Base-by-base conservation (phyloP, 1,140 invertebrate genomes). In the Lysiphlebus fabarum region DNA sequence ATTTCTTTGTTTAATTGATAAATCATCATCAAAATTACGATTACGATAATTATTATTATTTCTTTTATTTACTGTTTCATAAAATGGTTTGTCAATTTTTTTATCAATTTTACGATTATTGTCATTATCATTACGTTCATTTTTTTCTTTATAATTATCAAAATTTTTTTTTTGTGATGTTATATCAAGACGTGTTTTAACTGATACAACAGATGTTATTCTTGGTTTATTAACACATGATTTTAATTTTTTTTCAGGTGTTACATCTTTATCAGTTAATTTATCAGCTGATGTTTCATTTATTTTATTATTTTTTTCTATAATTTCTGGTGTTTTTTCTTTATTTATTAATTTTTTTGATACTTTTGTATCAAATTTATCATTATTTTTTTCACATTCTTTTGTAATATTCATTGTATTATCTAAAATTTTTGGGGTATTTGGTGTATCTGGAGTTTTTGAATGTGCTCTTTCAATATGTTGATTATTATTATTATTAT, bases 181-280 rank as follows among this genome's bases (percentile, higher is more conserved):
- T 8, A 67, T 7, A 0, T 70, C 76, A 1, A 79, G 43, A 9
- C 72, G 70, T 53, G 58, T 74, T 64, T 78, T 80, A 6, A 78
- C 70, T 4, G 77, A 73, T 1, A 80, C 72, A 0, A 79, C 74
- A 4, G 77, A 80, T 5, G 73, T 75, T 7, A 79, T 67, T 58
- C 60, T 72, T 12, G 77, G 77, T 56, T 76, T 79, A 12, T 66
- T 73, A 0, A 76, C 56, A 48, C 66, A 70, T 4, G 75, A 78
- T 50, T 74, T 80, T 0, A 77, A 11, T 43, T 51, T 70, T 0
- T 62, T 65, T 6, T 67, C 63, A 5, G 38, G 9, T 65, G 61
- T 62, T 37, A 43, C 58, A 0, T 56, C 61, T 26, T 68, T 53
- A 37, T 55, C 53, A 14, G n/a, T 50, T 9, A 17, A 8, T 67